phyloP scores from a whole-genome alignment of 1,140 invertebrate genomes.

The Drosophila sp. region DNA sequence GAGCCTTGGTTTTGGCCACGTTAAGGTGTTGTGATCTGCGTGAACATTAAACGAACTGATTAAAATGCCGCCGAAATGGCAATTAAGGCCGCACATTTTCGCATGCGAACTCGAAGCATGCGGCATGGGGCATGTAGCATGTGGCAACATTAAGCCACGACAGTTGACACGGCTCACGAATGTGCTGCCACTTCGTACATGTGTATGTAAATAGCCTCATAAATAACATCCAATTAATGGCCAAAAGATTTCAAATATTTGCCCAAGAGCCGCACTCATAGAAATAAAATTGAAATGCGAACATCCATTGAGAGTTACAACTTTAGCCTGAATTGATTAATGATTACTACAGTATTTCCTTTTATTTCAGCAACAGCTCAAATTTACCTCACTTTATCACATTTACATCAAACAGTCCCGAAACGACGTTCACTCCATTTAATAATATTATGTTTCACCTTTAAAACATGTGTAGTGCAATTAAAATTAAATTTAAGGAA shows the following conservation, averaged over 20 bases:
- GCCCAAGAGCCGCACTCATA: not conserved
- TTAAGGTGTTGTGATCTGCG: conserved; percentile 22
- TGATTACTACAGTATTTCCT: not conserved
- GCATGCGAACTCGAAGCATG: conserved; percentile 2
- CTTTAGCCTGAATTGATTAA: not conserved
- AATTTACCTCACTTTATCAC: not conserved
- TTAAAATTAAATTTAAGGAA: too few relatives aligned
- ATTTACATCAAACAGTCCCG: not conserved
- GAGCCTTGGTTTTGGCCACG: not conserved
- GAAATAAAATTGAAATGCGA: not conserved
- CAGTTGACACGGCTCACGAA: conserved; percentile 10
- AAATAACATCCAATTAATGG: conserved; percentile 5
- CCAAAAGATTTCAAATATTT: not conserved
- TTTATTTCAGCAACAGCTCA: not conserved
- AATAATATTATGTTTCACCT: not conserved
- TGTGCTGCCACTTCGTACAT: conserved; percentile 15
- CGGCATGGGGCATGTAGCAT: not conserved
- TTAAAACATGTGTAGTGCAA: not conserved
- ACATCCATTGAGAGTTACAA: not conserved
- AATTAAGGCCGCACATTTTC: conserved; percentile 3
- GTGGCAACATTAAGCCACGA: conserved; percentile 1
- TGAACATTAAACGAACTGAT: conserved; percentile 1
- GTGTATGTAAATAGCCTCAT: conserved; percentile 40
- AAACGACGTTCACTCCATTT: not conserved
- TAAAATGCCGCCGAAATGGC: conserved; percentile 21